Conservation (phyloP, 2,113 vertebrate species). For the Pygathrix nemaeus region DNA sequence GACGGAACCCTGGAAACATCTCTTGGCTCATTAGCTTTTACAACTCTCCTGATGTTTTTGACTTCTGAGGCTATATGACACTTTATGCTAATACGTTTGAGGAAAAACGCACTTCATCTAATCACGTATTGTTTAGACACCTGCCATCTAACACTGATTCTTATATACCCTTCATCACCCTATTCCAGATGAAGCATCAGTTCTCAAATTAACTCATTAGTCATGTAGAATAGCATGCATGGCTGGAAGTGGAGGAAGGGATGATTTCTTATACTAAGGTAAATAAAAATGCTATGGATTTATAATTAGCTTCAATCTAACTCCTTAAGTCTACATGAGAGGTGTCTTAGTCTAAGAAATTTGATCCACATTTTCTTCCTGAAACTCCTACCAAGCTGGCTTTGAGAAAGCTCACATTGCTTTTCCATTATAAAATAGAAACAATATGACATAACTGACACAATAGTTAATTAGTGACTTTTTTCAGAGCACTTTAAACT, state of each 20-base stretch:
- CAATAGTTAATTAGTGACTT: constrained; percentile 57
- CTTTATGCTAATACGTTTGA: constrained; percentile 62
- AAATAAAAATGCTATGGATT: constrained; percentile 54
- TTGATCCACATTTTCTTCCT: not conserved
- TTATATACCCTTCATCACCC: not conserved
- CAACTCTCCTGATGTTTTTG: constrained; percentile 32
- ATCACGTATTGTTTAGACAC: constrained; percentile 56
- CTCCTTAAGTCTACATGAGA: not conserved
- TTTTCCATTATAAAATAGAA: constrained; percentile 1
- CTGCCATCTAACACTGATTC: constrained; percentile 41
- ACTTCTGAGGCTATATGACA: constrained; percentile 47
- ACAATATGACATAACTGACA: constrained; percentile 39
- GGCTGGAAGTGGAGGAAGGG: not conserved
- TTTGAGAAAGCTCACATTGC: not conserved
- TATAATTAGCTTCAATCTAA: constrained; percentile 45
- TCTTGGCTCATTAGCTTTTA: constrained; percentile 2
- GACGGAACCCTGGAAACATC: not conserved
- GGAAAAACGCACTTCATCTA: constrained; percentile 43
- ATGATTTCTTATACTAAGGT: not conserved
- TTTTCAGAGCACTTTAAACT: constrained; percentile 41
- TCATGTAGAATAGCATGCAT: not conserved
- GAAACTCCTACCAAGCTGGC: not conserved
- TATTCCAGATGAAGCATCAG: not conserved
- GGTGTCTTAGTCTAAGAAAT: not conserved
- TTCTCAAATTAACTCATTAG: constrained; percentile 62